phyloP scores from a whole-genome alignment of 1,140 invertebrate species.

The Gerris buenoi region DNA sequence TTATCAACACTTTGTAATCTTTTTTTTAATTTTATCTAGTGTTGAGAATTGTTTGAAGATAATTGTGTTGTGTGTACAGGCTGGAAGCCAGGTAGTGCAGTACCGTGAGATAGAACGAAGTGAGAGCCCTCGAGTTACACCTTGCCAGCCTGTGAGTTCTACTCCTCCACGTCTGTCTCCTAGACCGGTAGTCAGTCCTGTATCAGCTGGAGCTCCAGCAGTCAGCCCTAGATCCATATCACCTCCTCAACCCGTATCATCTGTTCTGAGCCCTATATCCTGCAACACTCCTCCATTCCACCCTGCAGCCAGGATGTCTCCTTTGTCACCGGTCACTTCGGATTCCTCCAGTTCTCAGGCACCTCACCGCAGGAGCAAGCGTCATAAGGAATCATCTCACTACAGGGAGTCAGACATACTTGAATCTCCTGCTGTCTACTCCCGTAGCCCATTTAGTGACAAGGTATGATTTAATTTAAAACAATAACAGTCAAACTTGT shows the following conservation, averaged over 20 bases:
- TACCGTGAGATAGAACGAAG: too few species aligned
- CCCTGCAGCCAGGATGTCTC: slow-evolving; percentile 25
- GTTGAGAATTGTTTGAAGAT: too few species aligned
- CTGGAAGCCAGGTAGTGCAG: neutral
- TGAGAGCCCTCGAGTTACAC: too few species aligned
- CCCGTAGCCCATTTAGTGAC: slow-evolving; percentile 69
- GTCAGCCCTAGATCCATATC: neutral
- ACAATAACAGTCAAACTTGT: too few species aligned
- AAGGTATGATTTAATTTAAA: slow-evolving; percentile 44
- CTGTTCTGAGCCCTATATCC: neutral
- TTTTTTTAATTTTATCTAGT: too few species aligned
- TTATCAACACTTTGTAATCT: too few species aligned
- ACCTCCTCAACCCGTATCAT: neutral
- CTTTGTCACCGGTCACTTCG: slow-evolving; percentile 26
- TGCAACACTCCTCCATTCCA: slow-evolving; percentile 25
- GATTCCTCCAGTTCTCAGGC: slow-evolving; percentile 29
- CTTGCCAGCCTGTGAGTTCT: neutral
- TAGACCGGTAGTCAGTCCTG: neutral
- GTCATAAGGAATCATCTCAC: slow-evolving; percentile 37
- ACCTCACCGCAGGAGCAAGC: slow-evolving; percentile 26
- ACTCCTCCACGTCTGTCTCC: neutral
- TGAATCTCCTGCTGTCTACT: slow-evolving; percentile 66
- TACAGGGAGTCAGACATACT: slow-evolving; percentile 70
- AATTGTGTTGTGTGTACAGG: too few species aligned
- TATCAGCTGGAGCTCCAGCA: neutral